Evolutionary conservation across 2,888 invertebrate genomes (phyloP).

Genomic region (Stenchaetothrips biformis): DNA sequence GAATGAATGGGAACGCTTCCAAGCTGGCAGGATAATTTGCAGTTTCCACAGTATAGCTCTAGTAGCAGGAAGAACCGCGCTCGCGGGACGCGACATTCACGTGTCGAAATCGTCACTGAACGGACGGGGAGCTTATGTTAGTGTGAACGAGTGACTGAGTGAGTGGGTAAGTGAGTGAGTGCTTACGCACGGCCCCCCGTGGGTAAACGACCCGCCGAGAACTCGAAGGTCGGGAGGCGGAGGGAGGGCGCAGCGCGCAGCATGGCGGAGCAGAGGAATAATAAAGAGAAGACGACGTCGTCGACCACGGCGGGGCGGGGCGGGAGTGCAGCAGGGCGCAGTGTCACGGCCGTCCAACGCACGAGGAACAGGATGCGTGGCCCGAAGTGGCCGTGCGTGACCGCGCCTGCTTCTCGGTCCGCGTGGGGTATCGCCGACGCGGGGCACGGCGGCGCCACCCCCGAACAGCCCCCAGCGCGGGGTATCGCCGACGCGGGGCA

Average conservation of each 20-base stretch:
- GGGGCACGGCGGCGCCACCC: not conserved
- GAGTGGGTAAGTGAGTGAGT: slow-evolving; percentile 35
- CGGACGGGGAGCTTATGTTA: too few relatives aligned
- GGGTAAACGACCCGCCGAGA: slow-evolving; percentile 17
- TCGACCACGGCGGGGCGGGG: slow-evolving; percentile 40
- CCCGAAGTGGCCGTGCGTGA: not conserved
- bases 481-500: not conserved
- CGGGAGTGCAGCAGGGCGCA: not conserved
- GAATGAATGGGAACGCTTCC: not conserved
- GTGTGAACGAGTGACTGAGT: too few relatives aligned
- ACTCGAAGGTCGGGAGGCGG: slow-evolving; percentile 29
- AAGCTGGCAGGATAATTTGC: not conserved
- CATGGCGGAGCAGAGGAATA: slow-evolving; percentile 37
- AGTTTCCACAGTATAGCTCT: not conserved
- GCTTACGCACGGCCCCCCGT: not conserved
- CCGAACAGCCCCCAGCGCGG: not conserved
- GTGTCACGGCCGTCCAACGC: slow-evolving; percentile 10
- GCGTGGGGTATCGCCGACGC: slow-evolving; percentile 6
- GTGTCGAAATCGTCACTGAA: not conserved
- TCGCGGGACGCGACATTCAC: not conserved
- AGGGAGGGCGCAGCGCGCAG: slow-evolving; percentile 5
- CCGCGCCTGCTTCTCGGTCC: not conserved
- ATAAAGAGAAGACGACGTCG: slow-evolving; percentile 47
- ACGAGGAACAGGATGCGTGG: slow-evolving; percentile 22
- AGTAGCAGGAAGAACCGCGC: not conserved